Evolutionary conservation across 2,113 vertebrate species (phyloP).

Genomic region (Indri indri): DNA sequence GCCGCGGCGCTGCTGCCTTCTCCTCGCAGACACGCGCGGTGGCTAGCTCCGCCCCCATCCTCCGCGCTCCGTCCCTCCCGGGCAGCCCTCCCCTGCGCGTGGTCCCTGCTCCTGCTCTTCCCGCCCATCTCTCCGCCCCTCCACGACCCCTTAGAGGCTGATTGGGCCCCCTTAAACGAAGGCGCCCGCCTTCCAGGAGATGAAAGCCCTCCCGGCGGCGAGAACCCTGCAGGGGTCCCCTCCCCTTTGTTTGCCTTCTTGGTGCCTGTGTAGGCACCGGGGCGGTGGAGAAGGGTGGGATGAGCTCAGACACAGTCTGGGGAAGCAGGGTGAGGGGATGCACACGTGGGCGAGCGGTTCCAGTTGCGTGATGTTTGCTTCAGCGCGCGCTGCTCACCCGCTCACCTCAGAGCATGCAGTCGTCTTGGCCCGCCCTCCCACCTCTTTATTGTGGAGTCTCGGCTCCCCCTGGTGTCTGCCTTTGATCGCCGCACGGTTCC

Average conservation of each 20-base stretch:
- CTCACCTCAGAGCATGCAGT: not conserved
- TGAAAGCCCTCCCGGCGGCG: not conserved
- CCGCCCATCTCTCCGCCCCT: constrained; percentile 36
- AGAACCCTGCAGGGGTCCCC: constrained; percentile 17
- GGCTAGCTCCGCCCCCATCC: constrained; percentile 35
- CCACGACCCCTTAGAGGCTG: not conserved
- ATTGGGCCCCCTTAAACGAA: constrained; percentile 31
- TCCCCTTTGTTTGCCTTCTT: constrained; percentile 69
- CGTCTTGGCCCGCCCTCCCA: not conserved
- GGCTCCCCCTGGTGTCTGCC: constrained; percentile 48
- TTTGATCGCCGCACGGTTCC: not conserved
- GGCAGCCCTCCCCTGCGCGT: not conserved
- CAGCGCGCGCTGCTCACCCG: not conserved
- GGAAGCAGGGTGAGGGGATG: not conserved
- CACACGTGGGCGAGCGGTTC: constrained; percentile 32
- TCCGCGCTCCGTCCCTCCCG: not conserved
- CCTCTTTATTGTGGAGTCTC: not conserved
- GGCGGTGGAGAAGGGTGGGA: not conserved
- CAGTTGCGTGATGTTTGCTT: not conserved
- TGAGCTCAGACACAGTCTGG: not conserved
- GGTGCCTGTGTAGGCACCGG: rapidly evolving
- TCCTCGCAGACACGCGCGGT: not conserved
- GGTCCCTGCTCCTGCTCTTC: rapidly evolving
- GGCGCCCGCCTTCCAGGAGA: not conserved
- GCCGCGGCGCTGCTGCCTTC: constrained; percentile 34